Conservation (phyloP, 2,113 vertebrate species). For the Cettia cetti region DNA sequence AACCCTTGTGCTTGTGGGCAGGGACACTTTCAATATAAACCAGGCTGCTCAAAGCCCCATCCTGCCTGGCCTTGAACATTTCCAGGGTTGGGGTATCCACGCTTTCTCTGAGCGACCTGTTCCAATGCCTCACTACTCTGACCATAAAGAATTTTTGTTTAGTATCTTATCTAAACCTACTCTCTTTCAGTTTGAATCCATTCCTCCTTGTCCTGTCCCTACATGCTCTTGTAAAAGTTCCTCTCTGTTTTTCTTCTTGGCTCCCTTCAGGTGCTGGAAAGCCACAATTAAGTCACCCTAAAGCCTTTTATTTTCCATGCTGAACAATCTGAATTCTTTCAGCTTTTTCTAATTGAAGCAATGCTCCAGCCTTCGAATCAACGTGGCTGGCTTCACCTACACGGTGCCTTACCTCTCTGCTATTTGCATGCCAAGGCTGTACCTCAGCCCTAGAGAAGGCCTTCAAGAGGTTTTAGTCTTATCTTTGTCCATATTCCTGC, state of each 20-base stretch:
- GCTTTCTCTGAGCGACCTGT: background rate
- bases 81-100: background rate
- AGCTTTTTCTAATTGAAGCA: background rate
- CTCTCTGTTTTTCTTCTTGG: background rate
- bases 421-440: background rate
- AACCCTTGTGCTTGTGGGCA: background rate
- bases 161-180: background rate
- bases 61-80: background rate
- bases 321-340: background rate
- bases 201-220: background rate
- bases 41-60: background rate
- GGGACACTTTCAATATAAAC: background rate
- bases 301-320: background rate
- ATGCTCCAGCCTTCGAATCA: background rate
- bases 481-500: background rate
- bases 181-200: background rate
- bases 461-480: background rate
- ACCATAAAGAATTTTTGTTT: background rate
- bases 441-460: background rate
- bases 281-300: background rate
- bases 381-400: background rate
- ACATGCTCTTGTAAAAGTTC: background rate
- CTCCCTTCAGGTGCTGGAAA: background rate
- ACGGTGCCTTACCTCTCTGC: rapidly evolving
- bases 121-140: background rate